These are phyloP conservation scores for Heloderma charlesbogerti DNA, from an alignment of 2,113 vertebrate species.

Conservation along the genomic window DNA sequence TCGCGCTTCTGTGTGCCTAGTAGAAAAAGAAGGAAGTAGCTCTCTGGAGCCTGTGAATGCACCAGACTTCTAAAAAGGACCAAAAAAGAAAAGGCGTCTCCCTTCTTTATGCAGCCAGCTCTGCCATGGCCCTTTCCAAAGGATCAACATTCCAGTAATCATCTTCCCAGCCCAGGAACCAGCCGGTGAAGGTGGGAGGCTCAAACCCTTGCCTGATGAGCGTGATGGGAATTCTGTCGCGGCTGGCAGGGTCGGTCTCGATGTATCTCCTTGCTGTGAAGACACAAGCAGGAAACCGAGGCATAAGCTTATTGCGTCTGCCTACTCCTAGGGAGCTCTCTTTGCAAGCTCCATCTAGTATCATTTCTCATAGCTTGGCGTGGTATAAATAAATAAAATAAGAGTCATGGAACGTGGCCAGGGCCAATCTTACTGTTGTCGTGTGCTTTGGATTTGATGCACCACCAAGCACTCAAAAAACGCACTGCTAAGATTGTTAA, in stretches of 20 bases:
- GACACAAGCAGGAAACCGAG: neutral
- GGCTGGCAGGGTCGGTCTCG: conserved; percentile 89
- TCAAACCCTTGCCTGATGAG: conserved; percentile 90
- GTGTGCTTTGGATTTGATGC: too few species aligned
- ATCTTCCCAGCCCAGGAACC: conserved; percentile 97
- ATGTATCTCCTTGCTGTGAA: conserved; percentile 91
- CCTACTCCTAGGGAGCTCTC: too few species aligned
- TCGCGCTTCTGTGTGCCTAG: conserved; percentile 56
- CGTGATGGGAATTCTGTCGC: conserved; percentile 90
- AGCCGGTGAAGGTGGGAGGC: conserved; percentile 94
- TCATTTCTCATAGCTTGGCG: neutral
- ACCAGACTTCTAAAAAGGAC: conserved; percentile 33
- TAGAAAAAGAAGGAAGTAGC: conserved; percentile 61
- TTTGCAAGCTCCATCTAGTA: too few species aligned
- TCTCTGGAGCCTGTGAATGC: conserved; percentile 65
- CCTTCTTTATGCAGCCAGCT: conserved; percentile 82
- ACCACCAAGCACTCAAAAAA: too few species aligned
- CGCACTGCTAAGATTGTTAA: too few species aligned
- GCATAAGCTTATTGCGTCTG: neutral
- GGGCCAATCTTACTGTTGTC: too few species aligned
- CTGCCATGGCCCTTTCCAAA: conserved; percentile 89
- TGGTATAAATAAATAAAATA: neutral
- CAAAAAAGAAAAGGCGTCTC: neutral
- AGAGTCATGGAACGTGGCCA: too few species aligned
- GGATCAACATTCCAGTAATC: conserved; percentile 93